A percentile compares a stretch with the other conserved stretches of the same genome.
Evolutionary conservation across 2,888 invertebrate genomes (phyloP).

Genomic region (Meta bourneti): DNA sequence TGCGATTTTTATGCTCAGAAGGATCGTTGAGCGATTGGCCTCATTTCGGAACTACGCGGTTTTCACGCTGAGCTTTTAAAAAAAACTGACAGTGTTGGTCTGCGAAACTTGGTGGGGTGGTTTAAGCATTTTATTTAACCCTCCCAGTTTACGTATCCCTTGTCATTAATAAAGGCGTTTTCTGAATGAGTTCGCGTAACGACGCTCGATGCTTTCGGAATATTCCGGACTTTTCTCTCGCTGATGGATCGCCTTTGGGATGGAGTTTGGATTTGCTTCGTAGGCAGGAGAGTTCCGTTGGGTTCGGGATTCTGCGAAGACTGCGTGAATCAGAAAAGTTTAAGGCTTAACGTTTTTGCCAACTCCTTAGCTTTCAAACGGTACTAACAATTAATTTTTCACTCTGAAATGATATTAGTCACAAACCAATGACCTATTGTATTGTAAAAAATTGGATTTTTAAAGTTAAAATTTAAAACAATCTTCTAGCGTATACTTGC

Average conservation of each 20-base stretch:
- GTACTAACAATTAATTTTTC: too few species aligned
- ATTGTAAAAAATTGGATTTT: too few species aligned
- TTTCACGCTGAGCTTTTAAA: neutral
- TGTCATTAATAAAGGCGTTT: neutral
- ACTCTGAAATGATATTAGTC: too few species aligned
- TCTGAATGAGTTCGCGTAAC: neutral
- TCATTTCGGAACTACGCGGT: too few species aligned
- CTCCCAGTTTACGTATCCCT: neutral
- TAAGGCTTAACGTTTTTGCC: neutral
- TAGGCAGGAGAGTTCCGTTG: neutral
- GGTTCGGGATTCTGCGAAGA: neutral
- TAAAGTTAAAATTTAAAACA: too few species aligned
- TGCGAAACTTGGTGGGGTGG: neutral
- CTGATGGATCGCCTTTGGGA: neutral
- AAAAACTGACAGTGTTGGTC: neutral
- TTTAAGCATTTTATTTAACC: neutral
- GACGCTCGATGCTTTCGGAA: neutral
- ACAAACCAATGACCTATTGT: too few species aligned
- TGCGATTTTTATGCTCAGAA: neutral
- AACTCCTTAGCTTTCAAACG: too few species aligned
- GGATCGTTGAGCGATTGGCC: neutral
- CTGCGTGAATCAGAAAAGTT: too few species aligned
- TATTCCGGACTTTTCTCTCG: neutral
- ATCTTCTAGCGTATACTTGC: too few species aligned
- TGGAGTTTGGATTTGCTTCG: neutral